Conservation (phyloP, 2,888 invertebrate genomes). For the Meteorus cinctellus region DNA sequence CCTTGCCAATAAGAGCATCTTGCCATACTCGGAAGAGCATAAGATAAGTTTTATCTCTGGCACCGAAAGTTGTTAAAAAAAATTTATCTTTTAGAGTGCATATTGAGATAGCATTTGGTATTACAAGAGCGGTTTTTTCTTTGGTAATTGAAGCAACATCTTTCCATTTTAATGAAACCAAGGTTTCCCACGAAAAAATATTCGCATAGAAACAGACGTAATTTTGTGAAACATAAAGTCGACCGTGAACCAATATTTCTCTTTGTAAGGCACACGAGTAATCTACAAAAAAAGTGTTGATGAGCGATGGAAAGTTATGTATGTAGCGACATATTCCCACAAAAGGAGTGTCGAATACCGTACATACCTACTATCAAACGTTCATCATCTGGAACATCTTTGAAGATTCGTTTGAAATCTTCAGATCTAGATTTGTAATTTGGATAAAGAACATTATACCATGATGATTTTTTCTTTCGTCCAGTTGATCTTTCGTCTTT, state of each 20-base stretch:
- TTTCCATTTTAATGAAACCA: slow-evolving; percentile 88
- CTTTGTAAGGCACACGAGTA: slow-evolving; percentile 98
- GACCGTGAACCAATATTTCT: slow-evolving; percentile 96
- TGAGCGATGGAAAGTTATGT: background rate
- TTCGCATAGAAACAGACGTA: slow-evolving; percentile 98
- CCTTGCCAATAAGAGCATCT: slow-evolving; percentile 93
- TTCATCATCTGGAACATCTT: slow-evolving; percentile 92
- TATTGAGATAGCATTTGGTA: slow-evolving; percentile 96
- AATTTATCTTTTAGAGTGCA: slow-evolving; percentile 88
- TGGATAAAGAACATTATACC: slow-evolving; percentile 91
- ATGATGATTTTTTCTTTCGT: slow-evolving; percentile 85
- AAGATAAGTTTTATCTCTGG: slow-evolving; percentile 94
- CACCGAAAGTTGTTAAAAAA: slow-evolving; percentile 95
- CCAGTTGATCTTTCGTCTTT: slow-evolving; percentile 75
- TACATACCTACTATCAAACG: slow-evolving; percentile 90
- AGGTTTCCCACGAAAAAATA: slow-evolving; percentile 97
- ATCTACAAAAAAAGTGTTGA: slow-evolving; percentile 78
- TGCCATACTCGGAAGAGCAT: slow-evolving; percentile 98
- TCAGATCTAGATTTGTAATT: slow-evolving; percentile 95
- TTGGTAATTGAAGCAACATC: slow-evolving; percentile 95
- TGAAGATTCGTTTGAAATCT: slow-evolving; percentile 94
- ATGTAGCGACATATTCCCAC: background rate
- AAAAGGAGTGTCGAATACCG: background rate
- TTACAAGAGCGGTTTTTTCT: slow-evolving; percentile 94
- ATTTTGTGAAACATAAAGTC: slow-evolving; percentile 95